Base-by-base conservation (phyloP, 2,113 vertebrate genomes). In the Morone saxatilis region DNA sequence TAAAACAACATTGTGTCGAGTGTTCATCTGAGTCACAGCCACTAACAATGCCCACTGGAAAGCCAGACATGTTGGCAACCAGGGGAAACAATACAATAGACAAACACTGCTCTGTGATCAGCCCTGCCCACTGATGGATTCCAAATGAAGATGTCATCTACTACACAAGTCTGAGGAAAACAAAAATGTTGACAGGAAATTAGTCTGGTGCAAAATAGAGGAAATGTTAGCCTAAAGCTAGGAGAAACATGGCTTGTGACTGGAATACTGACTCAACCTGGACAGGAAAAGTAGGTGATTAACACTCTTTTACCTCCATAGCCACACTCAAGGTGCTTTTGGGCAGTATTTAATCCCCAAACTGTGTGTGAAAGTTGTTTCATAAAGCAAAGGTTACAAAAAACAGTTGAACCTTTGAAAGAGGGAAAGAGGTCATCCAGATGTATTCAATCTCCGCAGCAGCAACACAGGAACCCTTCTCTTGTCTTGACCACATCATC, bases 101-200 rank as follows among this genome's bases (percentile, higher is more conserved):
- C 90, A 91, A 89, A 84, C 88, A 83, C 63, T 3, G 74, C 78
- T 80, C 87, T 91, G 86, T 89, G 54, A 82, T 88, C 81, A 57
- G 82, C 53, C 45, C 85, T 3, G 77, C 91, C 91, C 86, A 92
- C 91, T 79, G 84, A 86, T 66, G 85, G 88, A 89, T 92, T 93
- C 87, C 90, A 90, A 79, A 79, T 70, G 60, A 84, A 91, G 85
- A 90, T 81, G 86, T 91, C 80, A 89, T 85, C 71, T 41, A 19
- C 79, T 76, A 48, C 78, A 83, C 45, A 69, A 76, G 80, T 69
- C 61, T 70, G 41, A 56, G 78, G 61, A 70, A 83, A 84, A 88
- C 40, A 76, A 41, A 41, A 40, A 76, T 25, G 51, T n/a, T 59
- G 71, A 80, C 66, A 76, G 76, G 59, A 87, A 87, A 4, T 50